Evolutionary conservation across 2,113 vertebrate species (phyloP).

Genomic region (Pterophyllum scalare): DNA sequence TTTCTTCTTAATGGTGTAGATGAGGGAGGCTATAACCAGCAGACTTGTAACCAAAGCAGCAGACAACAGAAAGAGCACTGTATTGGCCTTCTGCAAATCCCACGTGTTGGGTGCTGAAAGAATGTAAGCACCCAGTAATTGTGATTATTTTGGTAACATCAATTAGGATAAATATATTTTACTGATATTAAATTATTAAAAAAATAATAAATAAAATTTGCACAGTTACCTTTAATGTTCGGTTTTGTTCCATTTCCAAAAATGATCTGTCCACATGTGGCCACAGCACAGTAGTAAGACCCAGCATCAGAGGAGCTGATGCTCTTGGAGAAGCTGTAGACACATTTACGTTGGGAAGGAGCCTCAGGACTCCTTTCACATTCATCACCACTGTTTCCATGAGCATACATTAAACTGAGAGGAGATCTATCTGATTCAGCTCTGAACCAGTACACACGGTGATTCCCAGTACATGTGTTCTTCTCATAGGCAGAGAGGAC

Average conservation of each 20-base stretch:
- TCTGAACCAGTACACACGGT: constrained; percentile 2
- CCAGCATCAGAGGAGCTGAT: not conserved
- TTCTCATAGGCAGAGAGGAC: constrained; percentile 23
- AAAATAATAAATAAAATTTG: not conserved
- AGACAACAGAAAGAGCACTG: not conserved
- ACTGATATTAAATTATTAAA: not conserved
- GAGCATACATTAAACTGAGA: not conserved
- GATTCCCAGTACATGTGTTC: rapidly evolving
- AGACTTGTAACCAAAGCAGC: not conserved
- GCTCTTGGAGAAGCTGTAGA: not conserved
- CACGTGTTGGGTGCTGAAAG: rapidly evolving
- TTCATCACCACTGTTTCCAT: not conserved
- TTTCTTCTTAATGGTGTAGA: not conserved
- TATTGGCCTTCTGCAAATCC: not conserved
- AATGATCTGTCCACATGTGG: not conserved
- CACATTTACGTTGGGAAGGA: not conserved
- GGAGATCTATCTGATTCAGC: not conserved
- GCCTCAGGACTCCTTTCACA: not conserved
- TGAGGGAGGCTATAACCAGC: not conserved
- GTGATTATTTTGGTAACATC: not conserved
- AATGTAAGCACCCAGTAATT: rapidly evolving
- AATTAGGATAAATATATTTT: not conserved
- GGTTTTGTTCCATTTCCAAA: not conserved
- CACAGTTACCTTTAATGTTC: rapidly evolving
- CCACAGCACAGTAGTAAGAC: no score